Evolutionary conservation across 2,888 invertebrate species (phyloP).

Genomic region (Pogonocherus hispidulus): DNA sequence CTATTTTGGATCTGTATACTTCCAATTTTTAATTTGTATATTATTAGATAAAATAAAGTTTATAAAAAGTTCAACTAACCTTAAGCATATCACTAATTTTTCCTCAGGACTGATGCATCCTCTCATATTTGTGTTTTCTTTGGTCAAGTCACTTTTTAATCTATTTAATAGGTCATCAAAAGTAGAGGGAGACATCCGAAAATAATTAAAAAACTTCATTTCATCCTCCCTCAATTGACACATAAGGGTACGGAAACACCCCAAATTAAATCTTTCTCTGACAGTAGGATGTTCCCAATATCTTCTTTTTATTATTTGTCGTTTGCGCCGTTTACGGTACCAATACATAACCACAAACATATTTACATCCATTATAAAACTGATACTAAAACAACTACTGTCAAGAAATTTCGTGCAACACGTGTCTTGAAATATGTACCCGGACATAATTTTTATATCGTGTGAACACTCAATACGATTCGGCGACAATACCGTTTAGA

Average conservation of each 20-base stretch:
- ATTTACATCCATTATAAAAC: too few species aligned
- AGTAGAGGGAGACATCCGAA: slow-evolving; percentile 32
- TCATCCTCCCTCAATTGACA: slow-evolving; percentile 22
- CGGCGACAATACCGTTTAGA: too few species aligned
- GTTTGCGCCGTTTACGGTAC: not conserved
- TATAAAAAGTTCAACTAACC: too few species aligned
- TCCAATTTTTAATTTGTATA: too few species aligned
- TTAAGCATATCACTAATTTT: not conserved
- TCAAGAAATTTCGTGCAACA: too few species aligned
- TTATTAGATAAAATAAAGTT: too few species aligned
- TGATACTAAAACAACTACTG: too few species aligned
- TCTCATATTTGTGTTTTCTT: slow-evolving; percentile 25
- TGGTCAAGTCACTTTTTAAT: slow-evolving; percentile 24
- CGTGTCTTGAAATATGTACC: too few species aligned
- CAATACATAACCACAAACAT: not conserved
- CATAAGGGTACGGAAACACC: slow-evolving; percentile 3
- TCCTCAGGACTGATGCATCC: not conserved
- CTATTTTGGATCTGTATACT: too few species aligned
- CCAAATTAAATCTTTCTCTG: slow-evolving; percentile 23
- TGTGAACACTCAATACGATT: too few species aligned
- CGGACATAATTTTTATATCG: too few species aligned
- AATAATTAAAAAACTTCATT: slow-evolving; percentile 28
- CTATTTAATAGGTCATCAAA: slow-evolving; percentile 27
- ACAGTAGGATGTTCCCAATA: slow-evolving; percentile 27
- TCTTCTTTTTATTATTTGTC: slow-evolving; percentile 18